Evolutionary conservation across 2,797 vertebrate species (phyloP).

Genomic region (Myotis pilosus): DNA sequence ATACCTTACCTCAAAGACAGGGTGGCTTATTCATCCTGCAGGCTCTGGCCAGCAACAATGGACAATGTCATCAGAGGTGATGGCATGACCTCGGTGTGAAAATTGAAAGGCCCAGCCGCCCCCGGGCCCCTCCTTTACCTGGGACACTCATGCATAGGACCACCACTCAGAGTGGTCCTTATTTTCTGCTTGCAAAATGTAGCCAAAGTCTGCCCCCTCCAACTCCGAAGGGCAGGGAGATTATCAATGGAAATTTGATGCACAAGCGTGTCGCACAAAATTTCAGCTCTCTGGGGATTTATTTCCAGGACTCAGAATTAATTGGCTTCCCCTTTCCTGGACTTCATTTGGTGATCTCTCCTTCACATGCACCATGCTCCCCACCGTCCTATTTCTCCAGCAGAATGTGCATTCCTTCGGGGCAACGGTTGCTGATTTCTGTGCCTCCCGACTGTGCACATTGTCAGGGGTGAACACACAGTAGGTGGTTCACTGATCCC

Average conservation of each 20-base stretch:
- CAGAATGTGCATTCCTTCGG: neutral
- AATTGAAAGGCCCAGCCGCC: neutral
- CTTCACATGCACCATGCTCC: neutral
- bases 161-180: neutral
- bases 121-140: neutral
- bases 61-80: neutral
- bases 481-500: neutral
- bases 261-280: neutral
- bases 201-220: neutral
- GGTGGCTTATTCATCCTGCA: neutral
- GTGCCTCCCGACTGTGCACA: neutral
- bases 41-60: neutral
- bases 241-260: neutral
- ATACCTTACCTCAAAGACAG: neutral
- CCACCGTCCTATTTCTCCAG: neutral
- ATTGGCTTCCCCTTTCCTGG: neutral
- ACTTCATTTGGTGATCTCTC: rapidly evolving
- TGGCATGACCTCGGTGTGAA: neutral
- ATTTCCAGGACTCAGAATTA: neutral
- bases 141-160: rapidly evolving
- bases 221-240: neutral
- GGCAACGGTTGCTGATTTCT: neutral
- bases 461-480: neutral
- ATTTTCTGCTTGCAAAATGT: neutral
- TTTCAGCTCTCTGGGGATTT: neutral